These are phyloP conservation scores for Dione vanillae DNA, from an alignment of 2,888 invertebrate genomes.

Conservation along the genomic window DNA sequence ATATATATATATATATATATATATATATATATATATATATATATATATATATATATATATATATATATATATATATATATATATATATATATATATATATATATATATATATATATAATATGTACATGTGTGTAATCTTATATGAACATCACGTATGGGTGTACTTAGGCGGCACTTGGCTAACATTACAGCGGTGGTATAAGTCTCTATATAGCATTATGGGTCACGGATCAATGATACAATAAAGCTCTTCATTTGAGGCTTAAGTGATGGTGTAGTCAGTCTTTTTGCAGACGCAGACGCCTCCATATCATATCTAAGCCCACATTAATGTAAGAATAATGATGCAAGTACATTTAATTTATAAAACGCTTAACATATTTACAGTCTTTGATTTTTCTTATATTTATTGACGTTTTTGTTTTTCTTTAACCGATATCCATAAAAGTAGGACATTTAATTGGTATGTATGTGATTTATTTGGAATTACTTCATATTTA, in stretches of 20 bases:
- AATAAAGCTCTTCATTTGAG: constrained; percentile 9
- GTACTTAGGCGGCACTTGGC: neutral
- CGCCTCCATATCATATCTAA: neutral
- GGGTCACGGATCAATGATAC: constrained; percentile 25
- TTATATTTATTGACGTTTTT: too few species aligned
- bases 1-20: too few species aligned
- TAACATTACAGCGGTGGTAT: neutral
- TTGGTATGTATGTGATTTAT: too few species aligned
- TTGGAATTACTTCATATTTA: too few species aligned
- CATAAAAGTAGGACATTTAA: too few species aligned
- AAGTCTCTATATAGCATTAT: constrained; percentile 1
- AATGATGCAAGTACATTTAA: neutral
- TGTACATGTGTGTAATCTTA: neutral
- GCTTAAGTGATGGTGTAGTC: neutral
- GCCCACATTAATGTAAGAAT: neutral
- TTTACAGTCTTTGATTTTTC: too few species aligned
- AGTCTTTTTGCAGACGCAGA: constrained; percentile 18
- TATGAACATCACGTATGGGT: constrained; percentile 5
- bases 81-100: too few species aligned
- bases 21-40: too few species aligned
- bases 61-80: too few species aligned
- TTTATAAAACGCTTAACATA: too few species aligned
- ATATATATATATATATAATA: neutral
- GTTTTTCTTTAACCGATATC: too few species aligned
- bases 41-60: too few species aligned